Percentiles rank a stretch among this genome's conserved stretches.
phyloP scores from a whole-genome alignment of 2,888 invertebrate genomes.

The Cantharis rustica region DNA sequence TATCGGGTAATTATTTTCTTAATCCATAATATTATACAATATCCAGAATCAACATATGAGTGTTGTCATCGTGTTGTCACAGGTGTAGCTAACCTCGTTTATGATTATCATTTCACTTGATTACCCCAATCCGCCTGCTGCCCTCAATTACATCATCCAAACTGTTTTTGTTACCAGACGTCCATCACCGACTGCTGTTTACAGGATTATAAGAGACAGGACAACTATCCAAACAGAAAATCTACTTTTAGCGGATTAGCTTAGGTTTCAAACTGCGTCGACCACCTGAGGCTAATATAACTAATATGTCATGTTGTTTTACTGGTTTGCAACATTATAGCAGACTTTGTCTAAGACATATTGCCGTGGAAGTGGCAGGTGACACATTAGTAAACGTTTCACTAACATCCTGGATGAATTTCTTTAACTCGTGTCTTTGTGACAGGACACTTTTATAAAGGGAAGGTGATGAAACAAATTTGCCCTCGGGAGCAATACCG shows the following conservation, averaged over 20 bases:
- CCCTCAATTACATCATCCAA: slow-evolving; percentile 27
- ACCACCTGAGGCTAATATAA: slow-evolving; percentile 42
- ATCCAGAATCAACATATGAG: background rate
- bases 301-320: slow-evolving; percentile 38
- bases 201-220: slow-evolving; percentile 35
- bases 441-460: slow-evolving; percentile 18
- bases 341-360: slow-evolving; percentile 20
- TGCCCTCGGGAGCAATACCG: slow-evolving; percentile 32
- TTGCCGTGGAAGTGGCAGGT: slow-evolving; percentile 21
- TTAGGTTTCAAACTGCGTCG: slow-evolving; percentile 31
- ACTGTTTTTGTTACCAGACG: slow-evolving; percentile 30
- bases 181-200: slow-evolving; percentile 34
- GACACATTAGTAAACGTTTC: slow-evolving; percentile 18
- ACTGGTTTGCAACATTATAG: slow-evolving; percentile 22
- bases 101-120: slow-evolving; percentile 23
- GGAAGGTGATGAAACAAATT: slow-evolving; percentile 30
- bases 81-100: slow-evolving; percentile 24
- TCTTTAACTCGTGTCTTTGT: slow-evolving; percentile 18
- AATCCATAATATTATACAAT: background rate
- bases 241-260: slow-evolving; percentile 41
- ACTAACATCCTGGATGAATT: slow-evolving; percentile 22
- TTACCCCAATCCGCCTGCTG: slow-evolving; percentile 22
- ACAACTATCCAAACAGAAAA: slow-evolving; percentile 35
- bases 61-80: slow-evolving; percentile 17
- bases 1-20: background rate